A percentile compares a stretch with the other conserved stretches of the same genome.
Evolutionary conservation across 2,888 invertebrate species (phyloP).

Genomic region (Clanis bilineata): DNA sequence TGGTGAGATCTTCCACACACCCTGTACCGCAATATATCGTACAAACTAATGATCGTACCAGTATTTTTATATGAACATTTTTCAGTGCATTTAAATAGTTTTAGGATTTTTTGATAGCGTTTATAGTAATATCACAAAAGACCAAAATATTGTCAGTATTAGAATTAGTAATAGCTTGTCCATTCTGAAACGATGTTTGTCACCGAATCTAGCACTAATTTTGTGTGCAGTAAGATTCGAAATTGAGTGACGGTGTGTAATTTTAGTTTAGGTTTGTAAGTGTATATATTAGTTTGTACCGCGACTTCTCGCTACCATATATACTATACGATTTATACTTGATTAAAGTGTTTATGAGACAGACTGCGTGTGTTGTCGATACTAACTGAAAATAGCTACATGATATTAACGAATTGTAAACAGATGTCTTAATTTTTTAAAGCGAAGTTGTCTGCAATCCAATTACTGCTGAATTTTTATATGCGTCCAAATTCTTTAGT

Average conservation of each 20-base stretch:
- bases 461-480: no score
- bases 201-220: background rate
- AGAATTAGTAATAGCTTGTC: background rate
- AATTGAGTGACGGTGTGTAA: background rate
- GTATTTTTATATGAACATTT: conserved; percentile 59
- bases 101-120: conserved; percentile 23
- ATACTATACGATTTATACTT: background rate
- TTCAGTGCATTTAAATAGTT: conserved; percentile 57
- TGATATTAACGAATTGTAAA: no score
- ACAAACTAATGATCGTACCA: conserved; percentile 46
- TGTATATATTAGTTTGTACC: conserved; percentile 1
- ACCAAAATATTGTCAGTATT: conserved; percentile 13
- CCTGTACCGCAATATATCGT: conserved; percentile 29
- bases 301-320: background rate
- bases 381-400: no score
- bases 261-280: background rate
- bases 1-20: conserved; percentile 25
- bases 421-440: no score
- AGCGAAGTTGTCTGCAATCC: background rate
- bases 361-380: background rate
- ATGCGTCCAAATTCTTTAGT: no score
- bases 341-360: background rate
- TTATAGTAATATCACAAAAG: conserved; percentile 12
- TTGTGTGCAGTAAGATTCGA: background rate
- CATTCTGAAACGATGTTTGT: background rate